These are phyloP conservation scores for Patella pellucida DNA, from an alignment of 2,888 invertebrate species.

Conservation along the genomic window DNA sequence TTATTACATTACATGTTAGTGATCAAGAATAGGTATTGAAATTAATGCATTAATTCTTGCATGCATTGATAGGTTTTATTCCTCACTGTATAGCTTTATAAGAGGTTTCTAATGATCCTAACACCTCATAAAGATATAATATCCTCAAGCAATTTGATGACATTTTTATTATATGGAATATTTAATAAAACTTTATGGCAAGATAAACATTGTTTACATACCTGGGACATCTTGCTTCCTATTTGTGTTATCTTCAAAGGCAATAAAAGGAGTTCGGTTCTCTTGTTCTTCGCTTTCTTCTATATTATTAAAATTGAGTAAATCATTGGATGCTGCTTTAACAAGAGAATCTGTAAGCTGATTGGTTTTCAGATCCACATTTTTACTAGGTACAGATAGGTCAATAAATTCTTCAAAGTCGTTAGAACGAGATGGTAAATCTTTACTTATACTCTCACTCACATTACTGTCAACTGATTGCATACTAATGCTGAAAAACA, in stretches of 20 bases:
- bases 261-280: constrained; percentile 54
- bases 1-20: no score
- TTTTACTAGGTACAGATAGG: constrained; percentile 52
- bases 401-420: constrained; percentile 62
- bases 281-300: constrained; percentile 42
- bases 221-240: constrained; percentile 62
- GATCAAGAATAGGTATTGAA: no score
- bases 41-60: no score
- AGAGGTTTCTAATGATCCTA: no score
- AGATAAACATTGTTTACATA: constrained; percentile 23
- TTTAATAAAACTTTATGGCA: background rate
- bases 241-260: constrained; percentile 63
- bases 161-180: no score
- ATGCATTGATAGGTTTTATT: no score
- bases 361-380: constrained; percentile 35
- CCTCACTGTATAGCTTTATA: no score
- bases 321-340: constrained; percentile 40
- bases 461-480: constrained; percentile 33
- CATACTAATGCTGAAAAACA: constrained; percentile 37
- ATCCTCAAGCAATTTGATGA: no score
- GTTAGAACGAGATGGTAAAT: constrained; percentile 18
- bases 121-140: no score
- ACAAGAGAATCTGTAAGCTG: constrained; percentile 24
- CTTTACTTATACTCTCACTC: constrained; percentile 13
- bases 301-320: constrained; percentile 53